Evolutionary conservation across 2,113 vertebrate genomes (phyloP), one percentile per base, ranked within the genome.

Genomic region (Regulus satrapa): DNA sequence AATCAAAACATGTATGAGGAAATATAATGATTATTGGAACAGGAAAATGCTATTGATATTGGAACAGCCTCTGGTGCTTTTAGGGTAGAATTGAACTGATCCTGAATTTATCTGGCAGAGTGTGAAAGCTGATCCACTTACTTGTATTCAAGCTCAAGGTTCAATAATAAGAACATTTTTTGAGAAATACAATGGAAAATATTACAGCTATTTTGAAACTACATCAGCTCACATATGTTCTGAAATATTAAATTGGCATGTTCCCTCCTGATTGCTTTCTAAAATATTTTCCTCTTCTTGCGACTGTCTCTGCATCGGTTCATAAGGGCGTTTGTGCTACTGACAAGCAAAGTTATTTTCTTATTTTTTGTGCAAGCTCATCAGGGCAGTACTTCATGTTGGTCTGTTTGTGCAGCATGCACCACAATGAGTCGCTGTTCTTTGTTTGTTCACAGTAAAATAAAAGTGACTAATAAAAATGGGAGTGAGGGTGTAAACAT

Each of bases 1-100:
- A 95, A 85, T 91, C 64, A 77, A 89, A 96, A 83, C 31, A 10
- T 80, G 63, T 67, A 88, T 69, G 92, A 96, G 55, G 55, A 83
- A 92, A 88, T 86, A 76, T 79, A 94, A 91, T 89, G 77, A 92
- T 76, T 90, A 91, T 94, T 96, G 79, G 85, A 94, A 79, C 80
- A 89, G 86, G 88, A 91, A 94, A 93, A 88, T 73, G 66, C 34
- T 96, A 95, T 96, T 96, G 92, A 80, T 96, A 84, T 77, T 97
- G 95, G 96, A 96, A 84, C 76, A 64, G 73, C 34, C 63, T 93
- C 93, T 83, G 46, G 59, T 86, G 72, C 41, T 96, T 84, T 95
- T 68, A 84, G 73, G 23, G 61, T 63, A 87, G 18, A 86, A n/a
- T 85, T 89, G 81, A 93, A 73, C 46, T 48, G 32, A 71, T 85